Evolutionary conservation across 35 echinoderm and acorn worm species (phyloP), one percentile per base, ranked within the genome.

Genomic region (Apostichopus parvimensis): DNA sequence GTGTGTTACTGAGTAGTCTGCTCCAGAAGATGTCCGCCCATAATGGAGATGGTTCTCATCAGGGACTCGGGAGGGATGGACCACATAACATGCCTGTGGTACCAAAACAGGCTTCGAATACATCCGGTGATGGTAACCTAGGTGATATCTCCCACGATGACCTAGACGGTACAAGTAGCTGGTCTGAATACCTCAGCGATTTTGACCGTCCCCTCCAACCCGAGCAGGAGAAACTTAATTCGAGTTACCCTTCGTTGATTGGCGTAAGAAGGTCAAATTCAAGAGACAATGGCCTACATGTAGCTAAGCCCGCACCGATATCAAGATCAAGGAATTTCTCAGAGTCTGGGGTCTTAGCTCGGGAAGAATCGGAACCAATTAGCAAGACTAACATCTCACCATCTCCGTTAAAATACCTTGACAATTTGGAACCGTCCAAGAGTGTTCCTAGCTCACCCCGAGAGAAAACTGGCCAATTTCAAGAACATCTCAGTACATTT

Each of bases 131-230:
- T 53, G 58, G 58, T 12, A 61, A 61, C 58, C 58, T 9, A 61
- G 78, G 54, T 11, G 56, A 84, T 59, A 15, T 55, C 17, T 18
- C 24, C 14, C 53, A 5, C 20, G 56, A 18, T 10, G n/a, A 56
- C 55, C 20, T 60, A 4, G 56, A 59, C 12, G 81, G 23, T 7
- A 84, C 81, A 17, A 23, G 57, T n/a, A 59, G 57, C 81, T 84
- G 81, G 81, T 84, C 81, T n/a, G 81, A 84, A 59, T 84, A 58
- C 57, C 81, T 84, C 4, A 55, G 81, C n/a, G 81, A 84, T 23
- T 84, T 59, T 58, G 81, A 13, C 52, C 18, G 52, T 84, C 58
- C 81, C 4, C 12, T 52, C 53, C 54, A 84, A 1, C 81, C 8
- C 6, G 81, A 84, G 56, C 81, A 84, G 17, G 54, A 60, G 81